A percentile compares a stretch with the other conserved stretches of the same genome.
Conservation (phyloP, 2,888 invertebrate species). For the Callimorpha dominula region DNA sequence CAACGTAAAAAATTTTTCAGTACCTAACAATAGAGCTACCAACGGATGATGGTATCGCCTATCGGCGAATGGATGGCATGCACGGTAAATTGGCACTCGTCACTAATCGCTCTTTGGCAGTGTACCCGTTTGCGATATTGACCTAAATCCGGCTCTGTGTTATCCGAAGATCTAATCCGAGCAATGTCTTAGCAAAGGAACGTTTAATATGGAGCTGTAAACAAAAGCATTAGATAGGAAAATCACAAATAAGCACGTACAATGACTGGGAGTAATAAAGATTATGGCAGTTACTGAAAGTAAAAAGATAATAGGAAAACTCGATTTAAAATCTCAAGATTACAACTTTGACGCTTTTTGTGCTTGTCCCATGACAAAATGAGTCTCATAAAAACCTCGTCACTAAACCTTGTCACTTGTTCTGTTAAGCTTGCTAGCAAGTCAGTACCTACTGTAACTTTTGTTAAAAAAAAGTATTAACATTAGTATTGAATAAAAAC, state of each 20-base stretch:
- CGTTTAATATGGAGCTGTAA: constrained; percentile 37
- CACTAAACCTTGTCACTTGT: too few species aligned
- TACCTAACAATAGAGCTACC: not conserved
- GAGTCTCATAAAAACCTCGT: too few species aligned
- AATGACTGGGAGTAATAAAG: constrained; percentile 6
- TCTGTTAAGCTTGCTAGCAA: too few species aligned
- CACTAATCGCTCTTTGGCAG: constrained; percentile 30
- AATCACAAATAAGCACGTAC: constrained; percentile 14
- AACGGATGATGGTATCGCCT: constrained; percentile 13
- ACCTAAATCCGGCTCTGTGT: constrained; percentile 32
- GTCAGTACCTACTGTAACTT: too few species aligned
- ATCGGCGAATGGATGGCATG: constrained; percentile 1
- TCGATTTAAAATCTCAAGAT: too few species aligned
- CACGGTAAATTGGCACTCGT: constrained; percentile 28
- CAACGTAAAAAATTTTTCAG: not conserved
- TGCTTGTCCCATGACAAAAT: too few species aligned
- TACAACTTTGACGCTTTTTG: too few species aligned
- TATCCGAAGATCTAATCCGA: constrained; percentile 33
- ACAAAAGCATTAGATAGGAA: constrained; percentile 30
- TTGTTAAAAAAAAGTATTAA: not conserved
- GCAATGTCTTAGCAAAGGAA: constrained; percentile 24
- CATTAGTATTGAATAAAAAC: not conserved
- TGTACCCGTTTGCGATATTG: constrained; percentile 11
- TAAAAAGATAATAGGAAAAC: not conserved
- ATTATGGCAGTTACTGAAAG: constrained; percentile 1